A percentile compares a stretch with the other conserved stretches of the same genome.
Conservation (phyloP, 2,113 vertebrate genomes). For the Salvelinus namaycush region DNA sequence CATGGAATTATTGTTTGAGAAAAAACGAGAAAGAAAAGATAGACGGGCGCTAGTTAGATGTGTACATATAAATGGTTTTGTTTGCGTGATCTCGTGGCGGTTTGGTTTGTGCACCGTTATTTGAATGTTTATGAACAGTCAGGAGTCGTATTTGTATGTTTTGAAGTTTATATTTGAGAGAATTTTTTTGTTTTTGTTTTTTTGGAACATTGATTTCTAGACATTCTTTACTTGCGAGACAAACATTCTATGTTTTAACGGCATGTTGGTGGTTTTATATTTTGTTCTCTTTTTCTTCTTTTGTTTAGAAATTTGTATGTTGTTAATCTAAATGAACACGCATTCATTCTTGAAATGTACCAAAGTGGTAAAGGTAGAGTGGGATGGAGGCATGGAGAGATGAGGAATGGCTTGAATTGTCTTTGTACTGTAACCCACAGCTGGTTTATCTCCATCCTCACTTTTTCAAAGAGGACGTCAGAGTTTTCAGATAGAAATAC, state of each 20-base stretch:
- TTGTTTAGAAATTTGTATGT: slow-evolving; percentile 31
- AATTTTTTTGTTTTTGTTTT: slow-evolving; percentile 30
- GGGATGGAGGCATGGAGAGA: slow-evolving; percentile 26
- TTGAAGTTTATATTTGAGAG: slow-evolving; percentile 57
- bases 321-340: slow-evolving; percentile 56
- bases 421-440: slow-evolving; percentile 16
- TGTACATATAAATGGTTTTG: slow-evolving; percentile 28
- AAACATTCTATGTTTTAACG: slow-evolving; percentile 49
- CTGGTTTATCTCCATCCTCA: background rate
- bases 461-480: background rate
- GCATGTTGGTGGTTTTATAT: slow-evolving; percentile 61
- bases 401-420: slow-evolving; percentile 14
- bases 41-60: slow-evolving; percentile 36
- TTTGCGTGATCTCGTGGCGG: slow-evolving; percentile 54
- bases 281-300: slow-evolving; percentile 34
- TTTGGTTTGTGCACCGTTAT: slow-evolving; percentile 62
- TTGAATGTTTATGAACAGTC: slow-evolving; percentile 56
- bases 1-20: slow-evolving; percentile 39
- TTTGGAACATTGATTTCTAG: background rate
- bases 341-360: slow-evolving; percentile 69
- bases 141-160: slow-evolving; percentile 58
- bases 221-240: slow-evolving; percentile 5
- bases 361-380: slow-evolving; percentile 59
- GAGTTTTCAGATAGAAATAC: background rate
- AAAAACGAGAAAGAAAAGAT: slow-evolving; percentile 56